These are phyloP conservation scores for Elanus axillaris DNA, from an alignment of 2,113 vertebrate species.

Conservation along the genomic window DNA sequence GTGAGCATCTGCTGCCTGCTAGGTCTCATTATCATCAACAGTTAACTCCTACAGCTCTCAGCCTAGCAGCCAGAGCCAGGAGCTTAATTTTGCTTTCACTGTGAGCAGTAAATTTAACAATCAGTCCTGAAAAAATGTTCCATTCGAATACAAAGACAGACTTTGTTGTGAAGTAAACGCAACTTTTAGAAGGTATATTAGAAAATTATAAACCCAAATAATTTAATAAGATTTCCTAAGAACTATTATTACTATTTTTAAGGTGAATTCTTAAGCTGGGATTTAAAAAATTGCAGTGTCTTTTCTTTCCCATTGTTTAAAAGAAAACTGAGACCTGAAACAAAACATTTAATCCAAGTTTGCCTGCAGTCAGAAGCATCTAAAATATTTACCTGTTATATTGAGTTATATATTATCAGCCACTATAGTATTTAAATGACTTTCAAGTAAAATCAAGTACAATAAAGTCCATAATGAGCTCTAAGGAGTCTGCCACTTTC, in stretches of 20 bases:
- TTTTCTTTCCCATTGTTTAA: background rate
- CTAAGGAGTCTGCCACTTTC: background rate
- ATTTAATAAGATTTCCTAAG: background rate
- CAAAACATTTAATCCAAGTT: background rate
- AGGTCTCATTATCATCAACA: slow-evolving; percentile 83
- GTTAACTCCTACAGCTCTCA: slow-evolving; percentile 73
- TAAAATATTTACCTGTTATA: background rate
- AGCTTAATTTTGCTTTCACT: background rate
- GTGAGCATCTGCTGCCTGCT: slow-evolving; percentile 90
- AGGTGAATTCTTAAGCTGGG: background rate
- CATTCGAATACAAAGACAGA: background rate
- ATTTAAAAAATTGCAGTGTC: background rate
- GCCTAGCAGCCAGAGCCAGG: slow-evolving; percentile 21
- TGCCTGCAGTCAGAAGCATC: background rate
- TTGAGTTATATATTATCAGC: background rate
- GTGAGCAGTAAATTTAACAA: background rate
- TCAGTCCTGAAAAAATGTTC: background rate
- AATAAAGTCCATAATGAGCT: background rate
- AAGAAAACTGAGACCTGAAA: background rate
- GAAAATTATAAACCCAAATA: background rate
- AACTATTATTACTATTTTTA: background rate
- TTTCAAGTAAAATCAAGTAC: background rate
- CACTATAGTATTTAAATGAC: background rate
- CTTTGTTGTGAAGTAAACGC: background rate
- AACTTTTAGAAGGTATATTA: background rate